Percentiles rank a stretch among this genome's conserved stretches.
Evolutionary conservation across 1,140 invertebrate species (phyloP).

Genomic region (Meloidogyne floridensis): DNA sequence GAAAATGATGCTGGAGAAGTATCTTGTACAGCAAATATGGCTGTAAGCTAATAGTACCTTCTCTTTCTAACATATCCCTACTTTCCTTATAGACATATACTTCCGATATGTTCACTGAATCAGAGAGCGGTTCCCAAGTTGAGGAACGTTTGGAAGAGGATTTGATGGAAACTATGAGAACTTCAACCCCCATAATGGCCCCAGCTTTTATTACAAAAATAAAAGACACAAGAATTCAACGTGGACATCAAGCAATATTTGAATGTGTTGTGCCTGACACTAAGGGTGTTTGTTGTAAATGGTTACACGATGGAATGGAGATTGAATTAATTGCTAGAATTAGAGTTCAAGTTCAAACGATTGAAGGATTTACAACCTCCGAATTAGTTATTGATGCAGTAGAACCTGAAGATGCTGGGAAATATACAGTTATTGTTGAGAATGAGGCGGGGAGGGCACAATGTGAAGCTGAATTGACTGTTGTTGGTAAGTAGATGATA

Average conservation of each 20-base stretch:
- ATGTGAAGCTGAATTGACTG: conserved; percentile 83
- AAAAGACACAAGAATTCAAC: conserved; percentile 60
- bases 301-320: conserved; percentile 68
- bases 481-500: conserved; percentile 78
- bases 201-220: conserved; percentile 66
- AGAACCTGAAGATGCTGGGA: conserved; percentile 92
- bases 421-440: conserved; percentile 92
- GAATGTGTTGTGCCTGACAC: conserved; percentile 66
- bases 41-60: conserved; percentile 26
- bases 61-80: not conserved
- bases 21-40: conserved; percentile 66
- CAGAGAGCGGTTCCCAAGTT: conserved; percentile 53
- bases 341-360: conserved; percentile 57
- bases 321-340: conserved; percentile 74
- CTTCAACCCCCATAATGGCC: conserved; percentile 65
- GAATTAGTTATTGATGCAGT: conserved; percentile 90
- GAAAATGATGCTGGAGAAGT: conserved; percentile 69
- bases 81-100: conserved; percentile 52
- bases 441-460: conserved; percentile 87
- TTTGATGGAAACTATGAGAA: conserved; percentile 43
- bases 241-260: conserved; percentile 63
- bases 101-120: conserved; percentile 65
- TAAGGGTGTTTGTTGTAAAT: conserved; percentile 75
- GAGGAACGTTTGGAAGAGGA: conserved; percentile 52
- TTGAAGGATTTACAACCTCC: conserved; percentile 72